Percentiles rank a stretch among this genome's conserved stretches.
These are phyloP conservation scores for Fulmarus glacialis DNA, from an alignment of 2,113 vertebrate species.

Conservation along the genomic window DNA sequence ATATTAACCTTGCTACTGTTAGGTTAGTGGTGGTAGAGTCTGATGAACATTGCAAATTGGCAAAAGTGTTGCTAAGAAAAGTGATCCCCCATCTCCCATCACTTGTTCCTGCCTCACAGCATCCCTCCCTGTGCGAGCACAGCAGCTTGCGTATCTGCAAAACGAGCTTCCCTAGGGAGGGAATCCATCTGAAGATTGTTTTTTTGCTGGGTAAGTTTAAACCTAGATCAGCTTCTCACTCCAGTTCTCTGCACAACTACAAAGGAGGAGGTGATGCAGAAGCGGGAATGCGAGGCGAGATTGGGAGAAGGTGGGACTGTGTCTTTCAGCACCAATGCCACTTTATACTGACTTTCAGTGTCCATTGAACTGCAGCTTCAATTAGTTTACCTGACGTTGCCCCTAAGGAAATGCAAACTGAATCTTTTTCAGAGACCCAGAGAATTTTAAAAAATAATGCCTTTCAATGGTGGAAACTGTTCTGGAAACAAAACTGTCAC, in stretches of 20 bases:
- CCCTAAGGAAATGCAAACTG: background rate
- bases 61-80: background rate
- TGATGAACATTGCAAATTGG: background rate
- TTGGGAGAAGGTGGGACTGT: background rate
- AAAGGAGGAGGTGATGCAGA: background rate
- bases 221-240: background rate
- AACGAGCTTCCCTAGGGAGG: background rate
- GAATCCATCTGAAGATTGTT: background rate
- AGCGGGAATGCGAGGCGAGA: background rate
- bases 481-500: background rate
- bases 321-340: background rate
- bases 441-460: background rate
- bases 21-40: background rate
- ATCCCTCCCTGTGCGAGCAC: background rate
- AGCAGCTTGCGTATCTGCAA: background rate
- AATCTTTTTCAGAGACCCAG: background rate
- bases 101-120: background rate
- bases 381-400: background rate
- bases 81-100: background rate
- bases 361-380: background rate
- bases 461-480: background rate
- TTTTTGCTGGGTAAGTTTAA: background rate
- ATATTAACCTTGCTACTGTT: background rate
- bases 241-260: background rate
- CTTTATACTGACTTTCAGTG: background rate